Percentiles rank a stretch among this genome's conserved stretches.
phyloP scores from a whole-genome alignment of 2,888 invertebrate species.

The Drosophila buzzatii region DNA sequence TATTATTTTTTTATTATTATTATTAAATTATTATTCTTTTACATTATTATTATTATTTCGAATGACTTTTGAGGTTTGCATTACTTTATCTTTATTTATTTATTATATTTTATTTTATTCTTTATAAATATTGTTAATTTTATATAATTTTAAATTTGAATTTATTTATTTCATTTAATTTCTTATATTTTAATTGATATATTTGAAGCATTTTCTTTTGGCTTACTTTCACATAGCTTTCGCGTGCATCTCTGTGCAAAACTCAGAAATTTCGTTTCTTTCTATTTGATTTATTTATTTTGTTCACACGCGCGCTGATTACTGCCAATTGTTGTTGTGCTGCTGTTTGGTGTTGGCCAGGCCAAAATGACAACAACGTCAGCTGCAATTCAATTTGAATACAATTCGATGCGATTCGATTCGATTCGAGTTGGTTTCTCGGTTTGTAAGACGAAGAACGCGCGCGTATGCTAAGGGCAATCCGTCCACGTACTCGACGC shows the following conservation, averaged over 20 bases:
- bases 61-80: neutral
- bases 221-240: conserved; percentile 54
- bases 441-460: conserved; percentile 39
- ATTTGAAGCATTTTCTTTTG: conserved; percentile 4
- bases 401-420: conserved; percentile 20
- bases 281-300: conserved; percentile 9
- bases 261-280: conserved; percentile 18
- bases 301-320: conserved; percentile 71
- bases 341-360: conserved; percentile 44
- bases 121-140: neutral
- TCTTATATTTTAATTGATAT: neutral
- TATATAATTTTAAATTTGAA: conserved; percentile 1
- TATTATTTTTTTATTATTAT: too few relatives aligned
- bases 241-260: conserved; percentile 32
- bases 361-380: conserved; percentile 57
- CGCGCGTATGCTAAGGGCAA: conserved; percentile 36
- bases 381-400: conserved; percentile 41
- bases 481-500: conserved; percentile 77
- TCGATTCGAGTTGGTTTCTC: conserved; percentile 51
- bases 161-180: neutral
- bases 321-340: conserved; percentile 44
- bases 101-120: conserved; percentile 13
- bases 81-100: neutral
- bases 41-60: neutral
- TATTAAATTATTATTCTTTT: too few relatives aligned